Evolutionary conservation across 2,797 vertebrate genomes (phyloP), one percentile per base, ranked within the genome.

Genomic region (Rhinoraja longicauda): DNA sequence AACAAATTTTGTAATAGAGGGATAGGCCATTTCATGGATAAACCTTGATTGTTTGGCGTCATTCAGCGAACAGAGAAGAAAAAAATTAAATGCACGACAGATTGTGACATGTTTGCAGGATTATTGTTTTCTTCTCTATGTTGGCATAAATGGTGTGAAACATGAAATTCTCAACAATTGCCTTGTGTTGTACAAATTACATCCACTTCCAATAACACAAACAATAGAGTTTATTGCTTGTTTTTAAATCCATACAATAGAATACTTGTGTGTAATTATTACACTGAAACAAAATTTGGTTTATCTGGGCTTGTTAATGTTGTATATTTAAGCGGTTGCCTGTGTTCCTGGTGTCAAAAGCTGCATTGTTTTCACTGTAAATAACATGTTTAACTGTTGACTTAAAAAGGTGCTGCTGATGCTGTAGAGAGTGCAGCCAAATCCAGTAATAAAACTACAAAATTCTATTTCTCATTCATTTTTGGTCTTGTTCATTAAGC

Each of bases 371-470:
- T 96, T 95, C 96, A 96, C 96, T 97, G 96, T 97, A 97, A 95
- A 97, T 95, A 97, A 96, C 94, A 95, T 95, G 95, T 96, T 73
- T 95, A 94, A 95, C 96, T 96, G 96, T 97, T 96, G 97, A 95
- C 70, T 73, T 95, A 96, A 92, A 75, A 97, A 95, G 95, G 96
- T 97, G 97, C 97, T 98, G 97, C 97, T 97, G 97, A 97, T 96
- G 97, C 96, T 97, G 97, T 97, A 97, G 96, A 97, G 96, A 97
- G 97, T 97, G 96, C 97, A 97, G 96, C 97, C 96, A 95, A 96
- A 97, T 96, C 90, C 95, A 96, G 95, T 97, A 97, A 97, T 97
- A 97, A 97, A 97, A 95, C 96, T 97, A 96, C 96, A 97, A 96
- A 97, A 95, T 96, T 97, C 96, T 96, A 45, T 93, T 94, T 90